Evolutionary conservation across 2,113 vertebrate species (phyloP).

Genomic region (Leptobrachium leishanense): DNA sequence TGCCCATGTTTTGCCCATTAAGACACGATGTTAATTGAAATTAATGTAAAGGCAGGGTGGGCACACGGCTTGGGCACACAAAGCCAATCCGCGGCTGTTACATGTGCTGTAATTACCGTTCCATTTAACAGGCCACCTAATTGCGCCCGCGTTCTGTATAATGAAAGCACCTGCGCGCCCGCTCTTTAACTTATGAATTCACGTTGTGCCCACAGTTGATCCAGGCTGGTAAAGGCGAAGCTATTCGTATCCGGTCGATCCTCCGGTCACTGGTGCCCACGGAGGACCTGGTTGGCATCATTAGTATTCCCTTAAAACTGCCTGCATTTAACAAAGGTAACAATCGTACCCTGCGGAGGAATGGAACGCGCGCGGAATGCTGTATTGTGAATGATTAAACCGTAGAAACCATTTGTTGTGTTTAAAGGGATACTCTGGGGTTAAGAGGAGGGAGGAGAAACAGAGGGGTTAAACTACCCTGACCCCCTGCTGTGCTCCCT

Average conservation of each 20-base stretch:
- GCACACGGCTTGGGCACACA: neutral
- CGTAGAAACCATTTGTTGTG: too few relatives aligned
- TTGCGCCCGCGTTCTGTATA: constrained; percentile 4
- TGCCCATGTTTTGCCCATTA: neutral
- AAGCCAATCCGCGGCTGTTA: constrained; percentile 7
- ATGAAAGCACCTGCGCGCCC: constrained; percentile 7
- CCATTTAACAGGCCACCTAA: constrained; percentile 17
- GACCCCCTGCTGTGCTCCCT: too few relatives aligned
- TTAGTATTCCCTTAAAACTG: constrained; percentile 93
- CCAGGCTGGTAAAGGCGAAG: constrained; percentile 98
- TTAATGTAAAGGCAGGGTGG: constrained; percentile 7
- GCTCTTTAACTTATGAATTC: constrained; percentile 2
- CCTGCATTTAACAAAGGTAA: constrained; percentile 93
- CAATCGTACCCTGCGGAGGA: too few relatives aligned
- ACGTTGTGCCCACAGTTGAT: constrained; percentile 78
- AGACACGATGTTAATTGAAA: neutral
- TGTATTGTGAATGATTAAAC: too few relatives aligned
- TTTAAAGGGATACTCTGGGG: too few relatives aligned
- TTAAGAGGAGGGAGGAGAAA: too few relatives aligned
- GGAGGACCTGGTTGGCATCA: constrained; percentile 94
- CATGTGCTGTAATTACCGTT: constrained; percentile 17
- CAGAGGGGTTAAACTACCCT: too few relatives aligned
- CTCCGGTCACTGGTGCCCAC: constrained; percentile 95
- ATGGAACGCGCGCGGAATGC: too few relatives aligned
- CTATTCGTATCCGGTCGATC: constrained; percentile 93